Base-by-base conservation (phyloP, 2,888 invertebrate species). In the Sclerodermus sp. region DNA sequence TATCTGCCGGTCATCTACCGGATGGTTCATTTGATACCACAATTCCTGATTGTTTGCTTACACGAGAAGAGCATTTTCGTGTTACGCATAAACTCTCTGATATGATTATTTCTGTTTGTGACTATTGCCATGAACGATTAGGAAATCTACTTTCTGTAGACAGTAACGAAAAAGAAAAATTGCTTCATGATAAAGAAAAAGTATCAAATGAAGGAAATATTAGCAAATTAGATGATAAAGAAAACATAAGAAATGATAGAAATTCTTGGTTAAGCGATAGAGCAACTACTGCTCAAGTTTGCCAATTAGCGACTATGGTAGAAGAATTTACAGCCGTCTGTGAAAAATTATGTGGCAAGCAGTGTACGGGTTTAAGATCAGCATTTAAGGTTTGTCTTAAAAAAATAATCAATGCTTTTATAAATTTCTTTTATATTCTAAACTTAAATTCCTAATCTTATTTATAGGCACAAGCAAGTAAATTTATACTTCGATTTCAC, bases 401-500 rank as follows among this genome's bases (percentile, higher is more conserved):
- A n/a, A n/a, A n/a, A n/a, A n/a, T n/a, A n/a, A n/a, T n/a, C n/a
- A n/a, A n/a, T n/a, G n/a, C n/a, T 45, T 42, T 49, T 16, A 47
- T 10, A 14, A 48, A 38, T 10, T 8, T 41, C 15, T 12, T 14
- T 51, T 10, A 15, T 39, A 13, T 34, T 12, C 18, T 10, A 42
- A 42, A 30, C 15, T 5, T 42, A 17, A 9, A 10, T 44, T 38
- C 10, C 23, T 29, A 39, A n/a, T 31, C 23, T 39, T 17, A 42
- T 40, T 53, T 55, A 37, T 31, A 71, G 76, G 88, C 88, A 54
- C 89, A 95, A 84, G 93, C 94, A 0, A 90, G 89, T 72, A 90
- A 91, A 71, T 96, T 94, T 79, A 90, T 96, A 45, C 90, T 91
- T 71, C 87, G 89, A 68, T 93, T 98, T 77, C 97, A 98, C 78